Conservation (phyloP, 2,113 vertebrate species). For the Actenoides lindsayi region DNA sequence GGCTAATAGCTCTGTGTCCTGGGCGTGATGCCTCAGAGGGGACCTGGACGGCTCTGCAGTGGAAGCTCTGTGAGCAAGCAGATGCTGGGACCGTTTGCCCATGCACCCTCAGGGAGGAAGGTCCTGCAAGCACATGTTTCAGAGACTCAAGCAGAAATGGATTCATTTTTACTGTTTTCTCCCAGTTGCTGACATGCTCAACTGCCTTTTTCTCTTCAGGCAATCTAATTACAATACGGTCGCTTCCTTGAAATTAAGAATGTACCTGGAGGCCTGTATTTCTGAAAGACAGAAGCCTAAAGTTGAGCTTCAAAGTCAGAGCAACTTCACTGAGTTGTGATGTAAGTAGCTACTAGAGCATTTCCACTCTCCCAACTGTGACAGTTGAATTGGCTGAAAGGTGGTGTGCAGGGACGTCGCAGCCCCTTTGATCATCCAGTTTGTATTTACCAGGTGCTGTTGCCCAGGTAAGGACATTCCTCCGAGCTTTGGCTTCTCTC, state of each 20-base stretch:
- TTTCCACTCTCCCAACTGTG: not conserved
- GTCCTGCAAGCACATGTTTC: not conserved
- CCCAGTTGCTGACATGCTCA: not conserved
- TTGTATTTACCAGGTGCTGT: no score
- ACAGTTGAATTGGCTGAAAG: not conserved
- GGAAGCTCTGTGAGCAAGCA: not conserved
- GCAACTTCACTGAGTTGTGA: rapidly evolving
- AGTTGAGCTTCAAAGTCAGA: not conserved
- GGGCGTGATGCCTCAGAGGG: not conserved
- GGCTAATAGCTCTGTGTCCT: not conserved
- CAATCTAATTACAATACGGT: not conserved
- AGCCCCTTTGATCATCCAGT: not conserved
- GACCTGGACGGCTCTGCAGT: not conserved
- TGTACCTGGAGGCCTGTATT: not conserved
- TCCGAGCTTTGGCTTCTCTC: no score
- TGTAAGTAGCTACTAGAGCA: rapidly evolving
- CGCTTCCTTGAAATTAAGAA: not conserved
- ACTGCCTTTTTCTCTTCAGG: not conserved
- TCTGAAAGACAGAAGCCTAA: not conserved
- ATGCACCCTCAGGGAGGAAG: not conserved
- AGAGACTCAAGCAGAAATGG: not conserved
- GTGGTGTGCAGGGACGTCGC: not conserved
- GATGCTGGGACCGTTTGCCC: not conserved
- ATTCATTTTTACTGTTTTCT: not conserved
- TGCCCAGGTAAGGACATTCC: no score